A percentile compares a stretch with the other conserved stretches of the same genome.
Evolutionary conservation across 2,113 vertebrate species (phyloP).

Genomic region (Gambusia holbrooki): DNA sequence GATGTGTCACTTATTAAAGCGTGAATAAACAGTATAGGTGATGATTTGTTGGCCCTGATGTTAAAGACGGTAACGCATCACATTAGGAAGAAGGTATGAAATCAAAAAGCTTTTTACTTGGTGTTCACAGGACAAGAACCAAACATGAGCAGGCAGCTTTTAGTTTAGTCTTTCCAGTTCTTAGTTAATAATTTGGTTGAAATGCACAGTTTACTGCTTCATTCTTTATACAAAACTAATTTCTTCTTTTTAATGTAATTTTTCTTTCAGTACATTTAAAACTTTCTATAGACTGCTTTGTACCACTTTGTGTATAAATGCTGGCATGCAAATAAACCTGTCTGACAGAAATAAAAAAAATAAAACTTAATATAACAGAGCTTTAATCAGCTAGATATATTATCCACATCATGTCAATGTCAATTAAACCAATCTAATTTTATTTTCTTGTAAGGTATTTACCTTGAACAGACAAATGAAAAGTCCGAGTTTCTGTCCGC

Average conservation of each 20-base stretch:
- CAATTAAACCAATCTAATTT: neutral
- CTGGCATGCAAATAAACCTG: too few relatives aligned
- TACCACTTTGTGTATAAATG: too few relatives aligned
- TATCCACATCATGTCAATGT: neutral
- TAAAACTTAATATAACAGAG: too few relatives aligned
- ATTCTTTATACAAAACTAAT: neutral
- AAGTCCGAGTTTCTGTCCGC: fast-evolving
- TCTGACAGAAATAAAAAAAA: too few relatives aligned
- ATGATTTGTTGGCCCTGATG: too few relatives aligned
- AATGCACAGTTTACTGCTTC: neutral
- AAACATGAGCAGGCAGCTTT: neutral
- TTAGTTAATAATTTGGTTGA: too few relatives aligned
- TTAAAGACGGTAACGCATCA: neutral
- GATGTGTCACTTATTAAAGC: neutral
- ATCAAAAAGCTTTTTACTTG: neutral
- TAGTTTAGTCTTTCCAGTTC: neutral
- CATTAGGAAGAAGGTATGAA: neutral
- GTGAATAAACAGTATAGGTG: too few relatives aligned
- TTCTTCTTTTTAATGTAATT: too few relatives aligned
- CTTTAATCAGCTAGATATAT: too few relatives aligned
- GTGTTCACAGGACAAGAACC: neutral
- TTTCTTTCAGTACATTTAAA: too few relatives aligned
- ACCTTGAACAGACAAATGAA: conserved; percentile 52
- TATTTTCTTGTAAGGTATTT: conserved; percentile 5
- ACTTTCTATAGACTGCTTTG: too few relatives aligned